Evolutionary conservation across 1,140 invertebrate genomes (phyloP).

Genomic region (Drosophila obscura): DNA sequence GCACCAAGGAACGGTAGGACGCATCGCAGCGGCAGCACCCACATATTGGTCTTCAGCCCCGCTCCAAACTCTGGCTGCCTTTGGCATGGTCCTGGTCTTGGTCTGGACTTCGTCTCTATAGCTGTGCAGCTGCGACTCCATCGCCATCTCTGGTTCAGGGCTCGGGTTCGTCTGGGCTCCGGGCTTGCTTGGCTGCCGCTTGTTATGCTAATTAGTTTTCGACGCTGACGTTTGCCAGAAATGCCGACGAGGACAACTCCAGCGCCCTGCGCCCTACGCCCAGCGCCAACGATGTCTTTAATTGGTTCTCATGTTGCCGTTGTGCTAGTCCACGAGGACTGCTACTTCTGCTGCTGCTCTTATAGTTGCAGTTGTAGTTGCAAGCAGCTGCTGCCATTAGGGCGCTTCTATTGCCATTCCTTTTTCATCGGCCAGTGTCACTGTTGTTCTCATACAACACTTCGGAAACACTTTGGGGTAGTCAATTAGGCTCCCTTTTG

Average conservation of each 20-base stretch:
- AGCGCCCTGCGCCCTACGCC: no score
- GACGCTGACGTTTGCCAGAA: slow-evolving; percentile 79
- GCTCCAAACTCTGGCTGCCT: no score
- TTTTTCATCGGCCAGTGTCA: slow-evolving; percentile 1
- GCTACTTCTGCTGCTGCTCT: slow-evolving; percentile 2
- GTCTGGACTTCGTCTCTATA: no score
- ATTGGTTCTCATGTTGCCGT: slow-evolving; percentile 79
- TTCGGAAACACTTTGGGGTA: slow-evolving; percentile 73
- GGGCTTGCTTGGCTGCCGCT: slow-evolving; percentile 54
- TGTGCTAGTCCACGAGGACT: slow-evolving; percentile 27
- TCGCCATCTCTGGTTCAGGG: slow-evolving; percentile 26
- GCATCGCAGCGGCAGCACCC: slow-evolving; percentile 27
- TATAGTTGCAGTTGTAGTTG: slow-evolving; percentile 34
- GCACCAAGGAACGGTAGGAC: slow-evolving; percentile 15
- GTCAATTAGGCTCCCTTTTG: slow-evolving; percentile 73
- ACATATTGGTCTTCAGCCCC: slow-evolving; percentile 9
- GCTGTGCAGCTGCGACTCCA: slow-evolving; percentile 13
- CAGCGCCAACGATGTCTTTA: slow-evolving; percentile 71
- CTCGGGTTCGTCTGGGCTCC: slow-evolving; percentile 33
- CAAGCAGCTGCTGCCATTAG: slow-evolving; percentile 48
- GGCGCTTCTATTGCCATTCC: slow-evolving; percentile 12
- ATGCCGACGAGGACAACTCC: slow-evolving; percentile 47
- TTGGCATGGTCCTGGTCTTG: no score
- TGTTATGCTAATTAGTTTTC: slow-evolving; percentile 82
- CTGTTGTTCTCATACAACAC: slow-evolving; percentile 9